Conservation (phyloP, 2,888 invertebrate genomes). For the Mimumesa dahlbomi region DNA sequence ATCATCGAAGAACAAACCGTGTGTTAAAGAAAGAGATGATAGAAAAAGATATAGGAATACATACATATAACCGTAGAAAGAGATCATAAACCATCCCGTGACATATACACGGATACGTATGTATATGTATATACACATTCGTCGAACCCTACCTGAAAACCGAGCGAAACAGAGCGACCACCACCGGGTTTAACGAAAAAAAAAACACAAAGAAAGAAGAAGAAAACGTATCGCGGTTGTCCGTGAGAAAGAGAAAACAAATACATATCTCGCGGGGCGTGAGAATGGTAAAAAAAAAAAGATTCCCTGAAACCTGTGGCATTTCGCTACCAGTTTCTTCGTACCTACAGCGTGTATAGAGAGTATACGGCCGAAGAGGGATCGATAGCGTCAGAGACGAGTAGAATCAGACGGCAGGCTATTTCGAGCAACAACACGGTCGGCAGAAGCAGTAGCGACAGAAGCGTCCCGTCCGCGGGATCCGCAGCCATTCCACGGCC, state of each 20-base stretch:
- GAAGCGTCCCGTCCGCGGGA: conserved; percentile 34
- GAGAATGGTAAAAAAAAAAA: conserved; percentile 45
- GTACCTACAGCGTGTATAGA: no score
- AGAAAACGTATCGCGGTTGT: not conserved
- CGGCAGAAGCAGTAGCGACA: conserved; percentile 60
- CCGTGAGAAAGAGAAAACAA: conserved; percentile 22
- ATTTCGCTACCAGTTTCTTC: conserved; percentile 60
- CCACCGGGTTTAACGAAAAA: not conserved
- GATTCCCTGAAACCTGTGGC: conserved; percentile 71
- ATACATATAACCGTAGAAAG: not conserved
- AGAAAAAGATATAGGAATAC: not conserved
- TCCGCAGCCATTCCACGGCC: conserved; percentile 77
- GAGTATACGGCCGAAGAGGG: conserved; percentile 55
- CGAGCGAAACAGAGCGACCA: no score
- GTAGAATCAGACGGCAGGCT: conserved; percentile 55
- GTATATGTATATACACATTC: no score
- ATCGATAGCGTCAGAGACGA: conserved; percentile 62
- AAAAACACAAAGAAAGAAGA: not conserved
- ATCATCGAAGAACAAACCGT: no score
- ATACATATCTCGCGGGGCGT: conserved; percentile 51
- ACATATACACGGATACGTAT: no score
- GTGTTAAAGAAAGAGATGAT: not conserved
- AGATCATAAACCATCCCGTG: not conserved
- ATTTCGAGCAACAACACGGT: conserved; percentile 51
- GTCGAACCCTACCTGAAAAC: no score